Evolutionary conservation across 2,888 invertebrate species (phyloP), one percentile per base, ranked within the genome.

Genomic region (Zaprionus lineosus): DNA sequence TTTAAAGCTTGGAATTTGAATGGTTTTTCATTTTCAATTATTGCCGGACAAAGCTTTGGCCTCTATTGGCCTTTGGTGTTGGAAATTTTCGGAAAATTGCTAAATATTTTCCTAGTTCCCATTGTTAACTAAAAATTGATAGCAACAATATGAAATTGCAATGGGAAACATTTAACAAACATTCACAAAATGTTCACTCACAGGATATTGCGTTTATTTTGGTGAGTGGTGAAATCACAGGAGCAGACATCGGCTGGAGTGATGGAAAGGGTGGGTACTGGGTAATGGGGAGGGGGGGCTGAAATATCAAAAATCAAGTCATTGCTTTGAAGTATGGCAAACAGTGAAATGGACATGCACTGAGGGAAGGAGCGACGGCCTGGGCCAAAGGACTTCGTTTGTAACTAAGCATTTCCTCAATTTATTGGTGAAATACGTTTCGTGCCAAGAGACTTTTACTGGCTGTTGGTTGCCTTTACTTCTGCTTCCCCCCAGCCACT

Each of bases 361-460:
- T 7, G 4, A 9, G 8, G 34, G 29, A n/a, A 28, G 24, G 11
- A 33, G 31, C 12, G 24, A 28, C n/a, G 9, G 15, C 8, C 0
- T 24, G 7, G 16, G 21, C 11, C 15, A 50, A 34, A 8, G 46
- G 21, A 33, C 12, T 47, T 21, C 21, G 26, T 11, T 57, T 40
- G 44, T 11, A 55, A 50, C 57, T 66, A 63, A 83, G 41, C 59
- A 78, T 83, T 75, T 69, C 57, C 81, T 69, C 73, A 77, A 78
- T 84, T 84, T 84, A 84, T 84, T 84, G 77, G 70, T 52, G 60
- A 84, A 78, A 81, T 81, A 84, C 70, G 78, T 67, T 84, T 52
- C 29, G 60, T 77, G 78, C 74, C 82, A 70, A 68, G 68, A 74
- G 70, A 64, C 34, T 65, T 59, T 70, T 74, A 41, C 58, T 46